Evolutionary conservation across 2,113 vertebrate genomes (phyloP).

Genomic region (Hystrix cristata): DNA sequence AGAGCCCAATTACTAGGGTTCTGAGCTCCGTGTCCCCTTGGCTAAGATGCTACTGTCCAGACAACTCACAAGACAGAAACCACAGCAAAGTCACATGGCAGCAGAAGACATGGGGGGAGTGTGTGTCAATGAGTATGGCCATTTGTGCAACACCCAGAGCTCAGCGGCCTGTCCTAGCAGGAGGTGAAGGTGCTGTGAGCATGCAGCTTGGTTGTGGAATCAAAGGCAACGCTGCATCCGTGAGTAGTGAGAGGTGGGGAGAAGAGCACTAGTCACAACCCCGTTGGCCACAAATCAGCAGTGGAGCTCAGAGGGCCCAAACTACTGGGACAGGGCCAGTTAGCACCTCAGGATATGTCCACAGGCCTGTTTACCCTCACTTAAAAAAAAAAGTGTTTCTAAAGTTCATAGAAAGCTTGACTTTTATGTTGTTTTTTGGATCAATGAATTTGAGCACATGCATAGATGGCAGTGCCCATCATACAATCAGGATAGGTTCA

Average conservation of each 20-base stretch:
- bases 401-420: neutral
- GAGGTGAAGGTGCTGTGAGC: rapidly evolving
- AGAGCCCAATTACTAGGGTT: neutral
- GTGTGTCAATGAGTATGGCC: neutral
- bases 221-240: neutral
- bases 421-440: neutral
- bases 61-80: neutral
- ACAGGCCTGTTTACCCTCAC: neutral
- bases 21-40: rapidly evolving
- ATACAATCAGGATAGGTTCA: rapidly evolving
- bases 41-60: neutral
- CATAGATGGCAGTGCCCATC: neutral
- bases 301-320: neutral
- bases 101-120: neutral
- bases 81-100: neutral
- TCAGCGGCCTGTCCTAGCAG: neutral
- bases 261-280: too few species aligned
- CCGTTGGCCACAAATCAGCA: too few species aligned
- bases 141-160: neutral
- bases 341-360: neutral
- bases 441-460: neutral
- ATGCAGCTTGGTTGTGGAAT: neutral
- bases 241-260: too few species aligned
- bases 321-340: too few species aligned
- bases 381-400: neutral